Base-by-base conservation (phyloP, 2,888 invertebrate species). In the Notodonta dromedarius region DNA sequence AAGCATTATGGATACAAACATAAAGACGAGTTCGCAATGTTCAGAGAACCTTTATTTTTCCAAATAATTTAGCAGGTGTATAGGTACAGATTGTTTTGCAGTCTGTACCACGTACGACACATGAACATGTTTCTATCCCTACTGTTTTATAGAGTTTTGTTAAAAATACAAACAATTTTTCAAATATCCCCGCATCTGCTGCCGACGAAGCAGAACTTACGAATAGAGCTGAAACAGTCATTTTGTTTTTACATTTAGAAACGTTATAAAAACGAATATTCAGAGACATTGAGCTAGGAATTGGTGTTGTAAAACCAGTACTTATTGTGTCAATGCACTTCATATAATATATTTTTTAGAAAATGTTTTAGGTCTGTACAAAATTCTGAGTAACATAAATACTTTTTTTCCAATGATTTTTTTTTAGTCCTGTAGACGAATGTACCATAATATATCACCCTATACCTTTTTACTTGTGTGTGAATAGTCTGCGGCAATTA, bases 211-310 rank as follows among this genome's bases (percentile, higher is more conserved):
- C 58, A 54, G 71, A 59, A 68, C 62, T 72, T 73, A 67, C 62
- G 63, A 68, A 72, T 73, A 66, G 59, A 67, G 70, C 71, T 70
- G 73, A 74, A 71, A 77, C 60, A 60, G 58, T 63, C 62, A 71
- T 77, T 79, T 75, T 67, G 72, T 77, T 78, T 63, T 71, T 69
- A 74, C 61, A 69, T 75, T 76, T 67, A 59, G 63, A 74, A 74
- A 76, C 58, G 59, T 65, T 67, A 65, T 69, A 67, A 74, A 67
- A 80, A 73, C 66, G 51, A 67, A 65, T 63, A 65, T 66, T 56
- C 58, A 61, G 62, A 40, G 61, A 60, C 60, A 66, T 73, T 67
- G 61, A 61, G 59, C 64, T 62, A 61, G 6, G 54, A 66, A 63
- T 65, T 56, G 63, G 62, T 63, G 61, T 60, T 59, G 62, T 76